These are phyloP conservation scores for Cryptus viduatorius DNA, from an alignment of 2,888 invertebrate genomes.

Conservation along the genomic window DNA sequence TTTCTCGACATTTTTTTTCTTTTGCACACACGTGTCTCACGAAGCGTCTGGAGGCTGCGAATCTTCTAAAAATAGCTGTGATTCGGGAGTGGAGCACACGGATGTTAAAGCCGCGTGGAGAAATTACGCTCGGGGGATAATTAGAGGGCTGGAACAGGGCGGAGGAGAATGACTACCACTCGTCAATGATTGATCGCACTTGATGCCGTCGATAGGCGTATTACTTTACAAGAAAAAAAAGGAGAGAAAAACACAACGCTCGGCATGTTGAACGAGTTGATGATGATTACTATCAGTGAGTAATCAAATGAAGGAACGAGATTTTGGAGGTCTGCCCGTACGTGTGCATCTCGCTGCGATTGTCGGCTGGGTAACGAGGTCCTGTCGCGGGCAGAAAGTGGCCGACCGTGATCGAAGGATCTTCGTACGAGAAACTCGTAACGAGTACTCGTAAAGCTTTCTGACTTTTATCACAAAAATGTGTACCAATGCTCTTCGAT, in stretches of 20 bases:
- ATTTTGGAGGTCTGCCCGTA: conserved; percentile 5
- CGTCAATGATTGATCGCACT: conserved; percentile 52
- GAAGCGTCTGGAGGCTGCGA: conserved; percentile 18
- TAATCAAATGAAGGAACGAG: conserved; percentile 45
- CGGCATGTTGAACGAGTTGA: conserved; percentile 19
- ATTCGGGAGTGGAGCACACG: conserved; percentile 51
- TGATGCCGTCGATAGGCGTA: conserved; percentile 11
- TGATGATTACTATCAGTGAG: conserved; percentile 62
- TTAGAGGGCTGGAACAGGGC: conserved; percentile 50
- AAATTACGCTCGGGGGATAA: conserved; percentile 54
- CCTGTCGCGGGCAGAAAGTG: conserved; percentile 60
- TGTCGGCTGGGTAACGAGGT: conserved; percentile 63
- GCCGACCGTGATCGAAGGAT: conserved; percentile 72
- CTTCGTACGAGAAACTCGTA: conserved; percentile 72
- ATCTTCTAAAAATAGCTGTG: conserved; percentile 56
- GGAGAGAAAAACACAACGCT: background rate
- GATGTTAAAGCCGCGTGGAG: conserved; percentile 33
- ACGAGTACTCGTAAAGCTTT: background rate
- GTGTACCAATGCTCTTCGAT: too few relatives aligned
- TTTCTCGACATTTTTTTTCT: conserved; percentile 14
- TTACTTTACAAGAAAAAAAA: background rate
- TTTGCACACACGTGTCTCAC: conserved; percentile 56
- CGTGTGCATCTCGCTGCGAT: background rate
- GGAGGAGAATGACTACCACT: conserved; percentile 32
- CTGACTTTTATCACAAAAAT: too few relatives aligned